These are phyloP conservation scores for Polydesmus complanatus DNA, from an alignment of 2,888 invertebrate genomes.

Conservation along the genomic window DNA sequence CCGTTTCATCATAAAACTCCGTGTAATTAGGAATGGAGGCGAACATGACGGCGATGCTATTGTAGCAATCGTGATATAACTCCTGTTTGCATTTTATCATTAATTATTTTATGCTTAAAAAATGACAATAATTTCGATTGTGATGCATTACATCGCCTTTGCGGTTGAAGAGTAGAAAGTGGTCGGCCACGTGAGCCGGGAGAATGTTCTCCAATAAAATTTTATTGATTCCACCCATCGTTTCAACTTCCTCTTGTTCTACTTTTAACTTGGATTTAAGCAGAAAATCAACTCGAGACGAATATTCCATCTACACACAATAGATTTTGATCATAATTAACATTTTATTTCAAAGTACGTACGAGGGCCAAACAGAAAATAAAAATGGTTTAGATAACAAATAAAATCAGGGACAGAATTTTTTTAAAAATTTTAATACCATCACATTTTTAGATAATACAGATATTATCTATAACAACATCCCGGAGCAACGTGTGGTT, in stretches of 20 bases:
- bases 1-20: constrained; percentile 93
- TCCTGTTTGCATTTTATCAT: constrained; percentile 44
- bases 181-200: constrained; percentile 89
- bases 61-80: constrained; percentile 85
- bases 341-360: too few relatives aligned
- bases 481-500: too few relatives aligned
- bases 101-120: not conserved
- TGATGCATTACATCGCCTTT: constrained; percentile 45
- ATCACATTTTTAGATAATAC: too few relatives aligned
- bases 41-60: constrained; percentile 92
- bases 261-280: constrained; percentile 81
- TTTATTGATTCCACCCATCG: constrained; percentile 91
- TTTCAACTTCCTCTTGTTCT: constrained; percentile 91
- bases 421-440: too few relatives aligned
- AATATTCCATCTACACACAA: constrained; percentile 83
- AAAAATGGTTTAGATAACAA: too few relatives aligned
- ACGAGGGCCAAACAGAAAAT: too few relatives aligned
- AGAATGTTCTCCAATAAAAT: constrained; percentile 89
- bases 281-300: constrained; percentile 77
- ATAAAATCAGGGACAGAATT: too few relatives aligned
- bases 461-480: too few relatives aligned
- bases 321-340: too few relatives aligned
- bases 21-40: constrained; percentile 96
- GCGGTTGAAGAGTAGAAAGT: constrained; percentile 60
- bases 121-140: not conserved